Evolutionary conservation across 2,888 invertebrate genomes (phyloP).

Genomic region (Drosophila differens): DNA sequence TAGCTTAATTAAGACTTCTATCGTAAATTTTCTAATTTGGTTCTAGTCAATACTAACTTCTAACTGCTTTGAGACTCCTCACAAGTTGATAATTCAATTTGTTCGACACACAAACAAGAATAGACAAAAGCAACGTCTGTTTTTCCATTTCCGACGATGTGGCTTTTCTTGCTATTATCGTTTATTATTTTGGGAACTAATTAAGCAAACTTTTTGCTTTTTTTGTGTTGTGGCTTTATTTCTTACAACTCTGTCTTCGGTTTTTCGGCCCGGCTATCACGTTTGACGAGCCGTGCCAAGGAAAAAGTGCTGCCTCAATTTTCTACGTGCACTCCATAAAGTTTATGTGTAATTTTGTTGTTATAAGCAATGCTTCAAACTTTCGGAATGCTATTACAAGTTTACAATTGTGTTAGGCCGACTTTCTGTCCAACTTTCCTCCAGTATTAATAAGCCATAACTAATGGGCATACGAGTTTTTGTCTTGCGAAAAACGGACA

Average conservation of each 20-base stretch:
- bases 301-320: slow-evolving; percentile 59
- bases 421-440: slow-evolving; percentile 39
- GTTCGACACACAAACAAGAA: slow-evolving; percentile 32
- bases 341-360: slow-evolving; percentile 73
- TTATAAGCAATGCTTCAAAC: slow-evolving; percentile 64
- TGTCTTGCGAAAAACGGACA: slow-evolving; percentile 6
- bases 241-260: slow-evolving; percentile 29
- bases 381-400: slow-evolving; percentile 74
- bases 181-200: slow-evolving; percentile 72
- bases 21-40: slow-evolving; percentile 12
- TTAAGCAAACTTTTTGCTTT: slow-evolving; percentile 71
- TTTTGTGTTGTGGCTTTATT: slow-evolving; percentile 29
- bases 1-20: slow-evolving; percentile 4
- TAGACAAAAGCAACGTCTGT: slow-evolving; percentile 26
- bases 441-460: slow-evolving; percentile 74
- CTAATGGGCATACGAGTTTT: slow-evolving; percentile 53
- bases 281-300: slow-evolving; percentile 72
- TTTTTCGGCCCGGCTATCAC: slow-evolving; percentile 45
- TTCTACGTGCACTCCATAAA: slow-evolving; percentile 76
- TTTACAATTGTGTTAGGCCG: slow-evolving; percentile 74
- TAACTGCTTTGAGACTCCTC: slow-evolving; percentile 24
- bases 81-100: slow-evolving; percentile 70
- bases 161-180: slow-evolving; percentile 45
- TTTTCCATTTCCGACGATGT: slow-evolving; percentile 28
- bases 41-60: slow-evolving; percentile 7